Evolutionary conservation across 2,113 vertebrate genomes (phyloP), one percentile per base, ranked within the genome.

Genomic region (Embiotoca jacksoni): DNA sequence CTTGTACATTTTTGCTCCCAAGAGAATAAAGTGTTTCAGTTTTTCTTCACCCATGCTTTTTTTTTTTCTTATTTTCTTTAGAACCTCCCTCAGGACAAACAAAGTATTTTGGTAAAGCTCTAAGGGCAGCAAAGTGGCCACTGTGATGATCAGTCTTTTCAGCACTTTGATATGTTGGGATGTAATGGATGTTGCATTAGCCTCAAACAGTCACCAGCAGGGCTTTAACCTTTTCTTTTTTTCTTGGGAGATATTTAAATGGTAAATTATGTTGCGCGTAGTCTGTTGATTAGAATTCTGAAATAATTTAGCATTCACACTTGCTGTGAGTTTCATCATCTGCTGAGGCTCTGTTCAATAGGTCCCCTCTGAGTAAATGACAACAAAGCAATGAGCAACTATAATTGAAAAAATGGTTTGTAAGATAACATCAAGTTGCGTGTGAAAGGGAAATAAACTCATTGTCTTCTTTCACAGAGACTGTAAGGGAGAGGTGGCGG

Each of bases 381-480:
- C 76, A 86, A 83, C 85, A 85, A 84, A 85, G 77, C 80, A 81
- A 81, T 76, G 73, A 61, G 75, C 77, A 92, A 89, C 91, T 90
- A 80, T 88, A 78, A 77, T 83, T 67, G 47, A 84, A 88, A 83
- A 90, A 90, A 81, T 86, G 91, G 76, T 85, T 89, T 78, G 52
- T 60, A 33, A 74, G 83, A 92, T 88, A 91, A 72, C 70, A 91
- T 90, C 74, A 56, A 55, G 52, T 83, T 81, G 62, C 57, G 41
- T 65, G 35, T 63, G 61, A 75, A 79, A 63, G 11, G 63, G 80
- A 89, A 75, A 64, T 68, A 67, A 83, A 60, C 31, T 61, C 33
- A 1, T 35, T 68, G 32, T 59, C 5, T 77, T 65, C 69, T 75
- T 62, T 72, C 56, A 23, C 7, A 0, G 57, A 44, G 36, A 53